A percentile compares a stretch with the other conserved stretches of the same genome.
Conservation (phyloP, 2,113 vertebrate genomes). For the Psilopogon haemacephalus region DNA sequence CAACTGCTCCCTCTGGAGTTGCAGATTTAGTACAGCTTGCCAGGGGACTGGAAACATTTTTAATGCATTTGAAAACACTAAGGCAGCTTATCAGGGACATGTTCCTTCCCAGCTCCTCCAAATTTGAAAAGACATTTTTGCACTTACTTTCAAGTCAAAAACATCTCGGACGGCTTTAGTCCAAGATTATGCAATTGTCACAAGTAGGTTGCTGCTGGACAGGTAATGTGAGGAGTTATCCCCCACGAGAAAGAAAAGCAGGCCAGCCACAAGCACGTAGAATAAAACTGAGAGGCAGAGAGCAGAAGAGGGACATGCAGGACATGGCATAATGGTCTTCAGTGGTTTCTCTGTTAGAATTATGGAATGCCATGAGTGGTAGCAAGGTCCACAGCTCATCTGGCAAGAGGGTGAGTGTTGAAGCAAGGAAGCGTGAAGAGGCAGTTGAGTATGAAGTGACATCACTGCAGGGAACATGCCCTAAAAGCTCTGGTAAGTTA, state of each 20-base stretch:
- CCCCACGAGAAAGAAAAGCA: not conserved
- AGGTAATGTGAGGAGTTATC: not conserved
- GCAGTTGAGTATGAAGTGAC: not conserved
- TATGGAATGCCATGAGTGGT: not conserved
- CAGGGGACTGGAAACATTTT: not conserved
- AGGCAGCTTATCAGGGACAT: not conserved
- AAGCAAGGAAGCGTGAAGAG: not conserved
- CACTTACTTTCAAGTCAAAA: not conserved
- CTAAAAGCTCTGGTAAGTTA: not conserved
- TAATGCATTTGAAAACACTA: slow-evolving; percentile 6
- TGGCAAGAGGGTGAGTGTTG: not conserved
- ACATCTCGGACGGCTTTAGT: not conserved
- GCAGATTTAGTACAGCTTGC: slow-evolving; percentile 52
- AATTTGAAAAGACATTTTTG: slow-evolving; percentile 33
- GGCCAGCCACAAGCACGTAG: not conserved
- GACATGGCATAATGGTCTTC: not conserved
- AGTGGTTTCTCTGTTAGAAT: not conserved
- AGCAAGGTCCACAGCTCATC: not conserved
- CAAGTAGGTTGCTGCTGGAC: not conserved
- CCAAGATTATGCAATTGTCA: not conserved
- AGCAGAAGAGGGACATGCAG: not conserved
- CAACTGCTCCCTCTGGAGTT: slow-evolving; percentile 65
- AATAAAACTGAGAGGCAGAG: not conserved
- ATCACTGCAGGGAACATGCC: not conserved
- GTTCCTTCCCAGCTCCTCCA: not conserved